phyloP scores from a whole-genome alignment of 2,113 vertebrate genomes.

The Leucopsar rothschildi region DNA sequence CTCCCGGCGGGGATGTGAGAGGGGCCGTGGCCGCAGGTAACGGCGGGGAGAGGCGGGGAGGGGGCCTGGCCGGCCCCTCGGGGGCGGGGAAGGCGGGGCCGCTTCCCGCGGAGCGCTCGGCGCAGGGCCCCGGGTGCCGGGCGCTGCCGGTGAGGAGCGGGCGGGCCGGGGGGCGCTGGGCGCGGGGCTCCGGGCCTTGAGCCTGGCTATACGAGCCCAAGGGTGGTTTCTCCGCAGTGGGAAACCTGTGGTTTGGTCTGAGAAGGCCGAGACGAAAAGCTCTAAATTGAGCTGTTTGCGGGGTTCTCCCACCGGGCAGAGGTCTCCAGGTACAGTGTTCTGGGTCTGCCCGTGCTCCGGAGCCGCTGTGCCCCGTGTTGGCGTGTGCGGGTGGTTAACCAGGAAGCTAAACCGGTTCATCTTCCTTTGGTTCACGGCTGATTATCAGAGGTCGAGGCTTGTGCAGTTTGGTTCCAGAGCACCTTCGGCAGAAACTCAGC shows the following conservation, averaged over 20 bases:
- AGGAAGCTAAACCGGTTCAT: neutral
- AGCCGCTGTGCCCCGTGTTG: accelerated
- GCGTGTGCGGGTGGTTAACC: neutral
- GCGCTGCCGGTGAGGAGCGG: neutral
- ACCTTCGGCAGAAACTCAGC: neutral
- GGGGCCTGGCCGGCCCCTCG: too few relatives aligned
- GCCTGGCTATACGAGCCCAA: accelerated
- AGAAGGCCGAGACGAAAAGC: neutral
- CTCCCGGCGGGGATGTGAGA: too few relatives aligned
- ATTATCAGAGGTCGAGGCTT: neutral
- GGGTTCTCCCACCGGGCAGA: accelerated
- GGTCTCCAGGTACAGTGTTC: accelerated
- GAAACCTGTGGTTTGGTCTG: neutral
- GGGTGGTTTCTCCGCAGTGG: neutral
- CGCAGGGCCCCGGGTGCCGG: neutral
- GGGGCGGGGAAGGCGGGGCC: neutral
- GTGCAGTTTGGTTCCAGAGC: neutral
- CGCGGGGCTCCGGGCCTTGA: neutral
- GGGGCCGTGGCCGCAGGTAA: too few relatives aligned
- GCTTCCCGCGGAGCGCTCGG: neutral
- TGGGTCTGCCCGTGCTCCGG: neutral
- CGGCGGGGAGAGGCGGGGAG: too few relatives aligned
- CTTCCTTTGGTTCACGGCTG: accelerated
- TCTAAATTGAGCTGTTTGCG: accelerated
- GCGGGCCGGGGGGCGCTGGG: neutral